Conservation (phyloP, 53 echinoderm and acorn worm genomes). For the Hippasteria phrygiana region DNA sequence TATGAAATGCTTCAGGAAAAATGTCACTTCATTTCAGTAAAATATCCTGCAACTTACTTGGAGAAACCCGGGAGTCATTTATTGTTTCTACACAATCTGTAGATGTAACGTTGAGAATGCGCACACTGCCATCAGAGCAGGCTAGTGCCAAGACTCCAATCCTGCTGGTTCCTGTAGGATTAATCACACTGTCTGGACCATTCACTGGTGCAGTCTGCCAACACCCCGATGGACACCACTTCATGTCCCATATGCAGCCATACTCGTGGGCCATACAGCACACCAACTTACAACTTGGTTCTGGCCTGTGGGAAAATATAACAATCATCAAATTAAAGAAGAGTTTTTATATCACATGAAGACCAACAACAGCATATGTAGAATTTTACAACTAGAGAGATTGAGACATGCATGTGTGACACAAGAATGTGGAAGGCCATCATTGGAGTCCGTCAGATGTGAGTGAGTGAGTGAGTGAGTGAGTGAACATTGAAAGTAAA, state of each 20-base stretch:
- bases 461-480: too few relatives aligned
- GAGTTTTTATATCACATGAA: background rate
- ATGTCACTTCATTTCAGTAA: background rate
- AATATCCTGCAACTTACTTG: constrained; percentile 25
- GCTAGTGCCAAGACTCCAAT: constrained; percentile 71
- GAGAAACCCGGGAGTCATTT: background rate
- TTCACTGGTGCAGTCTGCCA: constrained; percentile 41
- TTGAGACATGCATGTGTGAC: too few relatives aligned
- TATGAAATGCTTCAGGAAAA: background rate
- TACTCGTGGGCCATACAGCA: constrained; percentile 66
- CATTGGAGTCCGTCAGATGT: too few relatives aligned
- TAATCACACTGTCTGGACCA: background rate
- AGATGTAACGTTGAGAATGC: constrained; percentile 48
- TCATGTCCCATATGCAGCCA: constrained; percentile 76
- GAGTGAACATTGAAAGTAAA: too few relatives aligned
- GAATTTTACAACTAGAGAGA: too few relatives aligned
- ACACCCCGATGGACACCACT: constrained; percentile 78
- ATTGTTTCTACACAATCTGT: constrained; percentile 12
- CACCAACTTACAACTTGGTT: background rate
- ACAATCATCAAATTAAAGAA: background rate
- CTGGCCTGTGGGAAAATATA: constrained; percentile 1
- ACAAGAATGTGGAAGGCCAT: too few relatives aligned
- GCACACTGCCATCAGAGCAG: constrained; percentile 68
- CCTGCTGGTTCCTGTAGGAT: constrained; percentile 11
- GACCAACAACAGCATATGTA: background rate